Evolutionary conservation across 2,113 vertebrate species (phyloP).

Genomic region (Anas platyrhynchos): DNA sequence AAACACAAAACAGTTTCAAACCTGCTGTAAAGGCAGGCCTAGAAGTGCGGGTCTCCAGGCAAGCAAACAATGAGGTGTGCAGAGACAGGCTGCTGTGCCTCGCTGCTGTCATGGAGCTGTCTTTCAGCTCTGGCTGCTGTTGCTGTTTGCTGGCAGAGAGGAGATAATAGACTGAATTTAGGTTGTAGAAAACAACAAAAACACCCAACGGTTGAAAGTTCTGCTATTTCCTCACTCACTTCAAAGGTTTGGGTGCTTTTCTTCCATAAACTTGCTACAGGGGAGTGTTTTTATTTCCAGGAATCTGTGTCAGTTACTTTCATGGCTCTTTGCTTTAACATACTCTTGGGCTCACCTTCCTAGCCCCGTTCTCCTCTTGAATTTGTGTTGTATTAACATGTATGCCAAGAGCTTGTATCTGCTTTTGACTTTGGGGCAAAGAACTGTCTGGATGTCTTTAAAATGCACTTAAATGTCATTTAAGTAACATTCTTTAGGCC

Average conservation of each 20-base stretch:
- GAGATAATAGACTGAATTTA: neutral
- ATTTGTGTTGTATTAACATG: neutral
- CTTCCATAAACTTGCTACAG: neutral
- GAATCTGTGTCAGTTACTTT: neutral
- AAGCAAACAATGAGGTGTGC: rapidly evolving
- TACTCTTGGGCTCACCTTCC: neutral
- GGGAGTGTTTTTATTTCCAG: neutral
- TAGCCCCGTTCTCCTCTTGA: neutral
- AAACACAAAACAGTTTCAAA: neutral
- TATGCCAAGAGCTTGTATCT: neutral
- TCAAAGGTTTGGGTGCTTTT: neutral
- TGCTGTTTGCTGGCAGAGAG: neutral
- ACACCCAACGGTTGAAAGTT: neutral
- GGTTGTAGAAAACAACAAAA: neutral
- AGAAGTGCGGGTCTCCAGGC: neutral
- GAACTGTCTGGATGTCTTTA: neutral
- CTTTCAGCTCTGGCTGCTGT: neutral
- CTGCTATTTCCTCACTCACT: neutral
- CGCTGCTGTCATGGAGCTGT: neutral
- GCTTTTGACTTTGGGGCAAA: neutral
- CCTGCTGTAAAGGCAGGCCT: neutral
- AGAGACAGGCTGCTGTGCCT: neutral
- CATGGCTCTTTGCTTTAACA: neutral
- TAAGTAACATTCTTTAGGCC: neutral
- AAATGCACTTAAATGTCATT: neutral